These are phyloP conservation scores for Bucco capensis DNA, from an alignment of 2,113 vertebrate genomes.

Conservation along the genomic window DNA sequence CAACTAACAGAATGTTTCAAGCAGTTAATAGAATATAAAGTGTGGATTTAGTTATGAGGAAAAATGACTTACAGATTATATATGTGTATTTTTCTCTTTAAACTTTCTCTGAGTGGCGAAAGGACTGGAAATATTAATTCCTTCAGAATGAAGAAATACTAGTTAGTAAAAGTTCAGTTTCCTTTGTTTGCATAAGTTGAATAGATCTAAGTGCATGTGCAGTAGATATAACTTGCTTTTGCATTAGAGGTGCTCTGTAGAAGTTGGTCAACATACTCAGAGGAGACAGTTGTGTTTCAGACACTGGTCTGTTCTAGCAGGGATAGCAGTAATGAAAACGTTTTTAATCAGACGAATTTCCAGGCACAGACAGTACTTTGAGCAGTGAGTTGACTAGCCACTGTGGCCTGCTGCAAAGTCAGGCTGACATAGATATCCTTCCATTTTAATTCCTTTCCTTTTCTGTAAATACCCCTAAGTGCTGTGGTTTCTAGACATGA, in stretches of 20 bases:
- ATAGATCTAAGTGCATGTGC: too few species aligned
- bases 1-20: background rate
- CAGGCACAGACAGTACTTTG: background rate
- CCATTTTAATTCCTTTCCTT: background rate
- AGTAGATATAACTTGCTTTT: background rate
- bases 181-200: background rate
- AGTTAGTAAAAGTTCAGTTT: background rate
- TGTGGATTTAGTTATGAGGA: background rate
- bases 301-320: background rate
- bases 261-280: background rate
- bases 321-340: background rate
- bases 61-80: background rate
- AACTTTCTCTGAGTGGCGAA: background rate
- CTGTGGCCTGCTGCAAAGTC: background rate
- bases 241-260: background rate
- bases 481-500: background rate
- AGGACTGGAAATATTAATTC: background rate
- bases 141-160: background rate
- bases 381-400: background rate
- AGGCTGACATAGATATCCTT: background rate
- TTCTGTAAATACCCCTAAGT: background rate
- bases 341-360: background rate
- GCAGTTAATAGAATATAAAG: background rate
- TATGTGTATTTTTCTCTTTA: background rate
- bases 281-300: background rate